Evolutionary conservation across 2,888 invertebrate genomes (phyloP).

Genomic region (Heliconius erato): DNA sequence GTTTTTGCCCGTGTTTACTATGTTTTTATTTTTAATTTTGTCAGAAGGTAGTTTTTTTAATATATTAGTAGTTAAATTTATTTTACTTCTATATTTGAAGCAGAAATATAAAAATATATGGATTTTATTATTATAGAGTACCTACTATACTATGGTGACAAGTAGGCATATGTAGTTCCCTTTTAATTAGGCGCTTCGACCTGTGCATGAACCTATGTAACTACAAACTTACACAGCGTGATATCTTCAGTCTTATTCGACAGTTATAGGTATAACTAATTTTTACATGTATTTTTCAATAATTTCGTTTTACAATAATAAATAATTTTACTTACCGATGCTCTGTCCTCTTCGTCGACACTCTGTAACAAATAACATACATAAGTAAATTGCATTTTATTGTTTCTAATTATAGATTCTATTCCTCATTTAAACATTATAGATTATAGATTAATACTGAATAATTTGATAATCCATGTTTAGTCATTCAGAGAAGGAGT

Average conservation of each 20-base stretch:
- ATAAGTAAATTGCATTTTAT: not conserved
- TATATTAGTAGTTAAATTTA: not conserved
- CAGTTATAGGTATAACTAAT: too few relatives aligned
- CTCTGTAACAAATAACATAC: conserved; percentile 84
- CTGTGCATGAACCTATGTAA: too few relatives aligned
- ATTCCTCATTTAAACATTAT: not conserved
- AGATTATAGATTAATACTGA: not conserved
- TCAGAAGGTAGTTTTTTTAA: not conserved
- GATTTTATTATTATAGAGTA: not conserved
- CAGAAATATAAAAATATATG: not conserved
- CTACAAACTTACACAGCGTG: too few relatives aligned
- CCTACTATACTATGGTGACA: not conserved
- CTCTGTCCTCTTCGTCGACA: conserved; percentile 90
- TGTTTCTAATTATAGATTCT: too few relatives aligned
- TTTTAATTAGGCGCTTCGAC: too few relatives aligned
- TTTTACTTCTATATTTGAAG: not conserved
- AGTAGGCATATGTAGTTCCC: not conserved
- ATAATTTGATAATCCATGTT: not conserved
- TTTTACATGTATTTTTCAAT: not conserved
- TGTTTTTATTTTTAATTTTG: not conserved
- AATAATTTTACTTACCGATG: conserved; percentile 87
- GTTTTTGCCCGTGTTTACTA: conserved; percentile 1
- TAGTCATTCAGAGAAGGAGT: not conserved
- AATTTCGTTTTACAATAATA: not conserved
- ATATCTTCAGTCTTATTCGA: too few relatives aligned